Evolutionary conservation across 2,888 invertebrate species (phyloP).

Genomic region (Amorpha juglandis): DNA sequence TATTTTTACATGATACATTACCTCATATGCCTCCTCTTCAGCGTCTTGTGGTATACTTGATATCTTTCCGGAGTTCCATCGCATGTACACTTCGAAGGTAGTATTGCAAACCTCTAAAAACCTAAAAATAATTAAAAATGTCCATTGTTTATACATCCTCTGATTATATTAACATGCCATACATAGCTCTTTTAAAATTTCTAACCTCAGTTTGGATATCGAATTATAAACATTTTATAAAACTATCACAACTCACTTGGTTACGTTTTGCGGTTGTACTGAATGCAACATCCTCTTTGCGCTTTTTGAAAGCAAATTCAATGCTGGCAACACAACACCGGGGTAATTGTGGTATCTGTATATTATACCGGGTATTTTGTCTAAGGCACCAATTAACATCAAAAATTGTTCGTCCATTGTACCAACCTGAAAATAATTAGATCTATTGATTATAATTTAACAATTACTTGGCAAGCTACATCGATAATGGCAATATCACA

Average conservation of each 20-base stretch:
- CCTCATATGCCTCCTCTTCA: constrained; percentile 86
- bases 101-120: constrained; percentile 88
- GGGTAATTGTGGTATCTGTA: constrained; percentile 91
- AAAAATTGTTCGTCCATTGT: constrained; percentile 75
- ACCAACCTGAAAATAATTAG: constrained; percentile 62
- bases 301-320: constrained; percentile 87
- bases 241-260: constrained; percentile 61
- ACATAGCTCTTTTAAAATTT: too few species aligned
- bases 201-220: too few species aligned
- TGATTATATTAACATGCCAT: too few species aligned
- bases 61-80: constrained; percentile 86
- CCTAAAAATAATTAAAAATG: constrained; percentile 46
- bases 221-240: neutral
- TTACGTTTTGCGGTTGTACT: constrained; percentile 83
- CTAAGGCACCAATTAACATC: constrained; percentile 86
- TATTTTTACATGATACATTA: constrained; percentile 39
- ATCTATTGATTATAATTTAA: neutral
- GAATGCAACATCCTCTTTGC: constrained; percentile 89
- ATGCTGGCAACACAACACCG: constrained; percentile 89
- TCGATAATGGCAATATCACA: too few species aligned
- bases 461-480: neutral
- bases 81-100: constrained; percentile 88
- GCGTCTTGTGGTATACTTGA: constrained; percentile 87
- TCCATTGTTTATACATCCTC: neutral
- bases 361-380: constrained; percentile 88